Evolutionary conservation across 2,797 vertebrate species (phyloP), one percentile per base, ranked within the genome.

Genomic region (Eptatretus atami): DNA sequence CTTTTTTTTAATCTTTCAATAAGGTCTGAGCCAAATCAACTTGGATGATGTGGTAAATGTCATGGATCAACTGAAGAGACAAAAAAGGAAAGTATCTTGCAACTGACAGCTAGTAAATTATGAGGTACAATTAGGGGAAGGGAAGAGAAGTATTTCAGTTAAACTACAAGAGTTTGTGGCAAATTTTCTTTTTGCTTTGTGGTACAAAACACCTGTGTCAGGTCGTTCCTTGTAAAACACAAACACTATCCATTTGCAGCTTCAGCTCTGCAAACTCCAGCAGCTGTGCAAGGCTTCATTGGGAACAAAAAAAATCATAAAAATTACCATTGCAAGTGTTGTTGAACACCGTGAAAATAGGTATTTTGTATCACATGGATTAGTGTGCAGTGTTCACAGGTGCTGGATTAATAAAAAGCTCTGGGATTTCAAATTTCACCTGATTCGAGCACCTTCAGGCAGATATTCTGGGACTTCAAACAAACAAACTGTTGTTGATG

Each of bases 201-300:
- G 57, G 25, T 15, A 9, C 57, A 61, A 52, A 10, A 64, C 63
- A 94, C 92, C 88, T 86, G 87, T 71, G 71, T 95, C 90, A 19
- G 94, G 84, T 64, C 87, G 80, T 73, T 73, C 86, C 77, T 90
- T 93, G 76, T 84, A 84, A 75, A 98, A 98, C 71, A 98, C 81
- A 71, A 95, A 95, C 68, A 86, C 82, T 93, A 81, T 69, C 79
- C 2, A 77, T 82, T 67, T 76, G 82, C 68, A 98, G 81, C 71
- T 86, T 81, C 71, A 92, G 87, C 71, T 98, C 92, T 12, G 86
- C 82, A 71, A 92, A 98, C 71, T 92, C 87, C 6, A 95, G 78
- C 70, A 98, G 75, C 69, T 90, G 81, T 67, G 86, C 81, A 66
- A 98, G 83, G 71, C 87, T 98, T 31, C 52, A 54, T 70, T 25